Percentiles rank a stretch among this genome's conserved stretches.
These are phyloP conservation scores for Sternotherus odoratus DNA, from an alignment of 2,797 vertebrate species.

Conservation along the genomic window DNA sequence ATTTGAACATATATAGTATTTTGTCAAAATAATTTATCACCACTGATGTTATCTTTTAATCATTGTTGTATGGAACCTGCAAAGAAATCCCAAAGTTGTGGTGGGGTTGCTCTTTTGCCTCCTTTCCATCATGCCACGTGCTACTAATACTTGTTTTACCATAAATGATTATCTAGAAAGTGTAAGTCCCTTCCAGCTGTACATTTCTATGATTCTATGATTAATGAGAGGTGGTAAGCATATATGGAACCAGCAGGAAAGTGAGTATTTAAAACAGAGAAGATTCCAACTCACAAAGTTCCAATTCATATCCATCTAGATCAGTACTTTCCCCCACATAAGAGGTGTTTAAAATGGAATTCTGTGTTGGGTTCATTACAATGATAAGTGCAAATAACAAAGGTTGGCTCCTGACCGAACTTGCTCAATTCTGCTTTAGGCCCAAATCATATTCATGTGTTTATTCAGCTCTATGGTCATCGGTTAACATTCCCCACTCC, in stretches of 20 bases:
- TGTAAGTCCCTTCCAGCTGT: neutral
- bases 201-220: neutral
- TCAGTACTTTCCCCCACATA: neutral
- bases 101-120: neutral
- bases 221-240: neutral
- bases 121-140: accelerated
- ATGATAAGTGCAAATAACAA: neutral
- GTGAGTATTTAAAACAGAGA: neutral
- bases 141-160: neutral
- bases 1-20: neutral
- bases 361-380: neutral
- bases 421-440: neutral
- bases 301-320: neutral
- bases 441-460: neutral
- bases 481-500: conserved; percentile 35
- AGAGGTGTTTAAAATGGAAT: neutral
- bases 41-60: conserved; percentile 27
- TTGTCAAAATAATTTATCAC: neutral
- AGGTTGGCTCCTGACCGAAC: neutral
- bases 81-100: conserved; percentile 19
- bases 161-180: neutral
- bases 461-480: neutral
- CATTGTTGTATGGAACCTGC: conserved; percentile 22
- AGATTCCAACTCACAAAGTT: neutral
- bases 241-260: neutral